Evolutionary conservation across 2,113 vertebrate species (phyloP).

Genomic region (Melanotaenia duboulayi): DNA sequence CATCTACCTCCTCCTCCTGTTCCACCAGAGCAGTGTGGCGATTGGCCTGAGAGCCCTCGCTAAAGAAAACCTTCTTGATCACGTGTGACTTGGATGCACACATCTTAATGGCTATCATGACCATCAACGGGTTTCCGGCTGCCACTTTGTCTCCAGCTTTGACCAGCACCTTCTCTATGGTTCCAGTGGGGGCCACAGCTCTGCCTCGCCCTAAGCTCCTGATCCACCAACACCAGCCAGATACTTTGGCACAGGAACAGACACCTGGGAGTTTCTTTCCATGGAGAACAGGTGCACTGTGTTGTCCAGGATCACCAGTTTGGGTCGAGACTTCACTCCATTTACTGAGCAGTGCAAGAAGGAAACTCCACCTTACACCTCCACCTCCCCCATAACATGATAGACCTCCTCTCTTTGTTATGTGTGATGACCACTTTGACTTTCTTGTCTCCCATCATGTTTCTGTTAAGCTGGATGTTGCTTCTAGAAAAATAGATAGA

Average conservation of each 20-base stretch:
- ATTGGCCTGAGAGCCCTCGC: too few species aligned
- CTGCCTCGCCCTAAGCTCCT: constrained; percentile 82
- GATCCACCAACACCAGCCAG: constrained; percentile 83
- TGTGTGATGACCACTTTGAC: too few species aligned
- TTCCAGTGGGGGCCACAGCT: constrained; percentile 92
- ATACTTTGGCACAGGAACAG: constrained; percentile 89
- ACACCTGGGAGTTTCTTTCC: constrained; percentile 87
- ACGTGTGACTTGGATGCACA: too few species aligned
- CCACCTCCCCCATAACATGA: constrained; percentile 85
- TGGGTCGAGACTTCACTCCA: constrained; percentile 86
- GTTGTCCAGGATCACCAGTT: constrained; percentile 89
- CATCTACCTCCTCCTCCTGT: too few species aligned
- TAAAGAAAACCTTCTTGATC: too few species aligned
- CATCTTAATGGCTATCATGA: too few species aligned
- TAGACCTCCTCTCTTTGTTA: constrained; percentile 85
- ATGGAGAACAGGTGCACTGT: constrained; percentile 90
- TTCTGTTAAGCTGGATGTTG: too few species aligned
- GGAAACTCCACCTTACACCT: constrained; percentile 78
- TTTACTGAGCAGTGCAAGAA: constrained; percentile 89
- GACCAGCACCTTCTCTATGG: constrained; percentile 99
- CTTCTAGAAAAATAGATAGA: too few species aligned
- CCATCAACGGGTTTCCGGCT: too few species aligned
- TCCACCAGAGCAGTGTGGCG: too few species aligned
- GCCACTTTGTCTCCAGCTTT: too few species aligned
- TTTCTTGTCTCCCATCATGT: constrained; percentile 73